A percentile compares a stretch with the other conserved stretches of the same genome.
Conservation (phyloP, 2,113 vertebrate genomes). For the Stegostoma tigrinum region DNA sequence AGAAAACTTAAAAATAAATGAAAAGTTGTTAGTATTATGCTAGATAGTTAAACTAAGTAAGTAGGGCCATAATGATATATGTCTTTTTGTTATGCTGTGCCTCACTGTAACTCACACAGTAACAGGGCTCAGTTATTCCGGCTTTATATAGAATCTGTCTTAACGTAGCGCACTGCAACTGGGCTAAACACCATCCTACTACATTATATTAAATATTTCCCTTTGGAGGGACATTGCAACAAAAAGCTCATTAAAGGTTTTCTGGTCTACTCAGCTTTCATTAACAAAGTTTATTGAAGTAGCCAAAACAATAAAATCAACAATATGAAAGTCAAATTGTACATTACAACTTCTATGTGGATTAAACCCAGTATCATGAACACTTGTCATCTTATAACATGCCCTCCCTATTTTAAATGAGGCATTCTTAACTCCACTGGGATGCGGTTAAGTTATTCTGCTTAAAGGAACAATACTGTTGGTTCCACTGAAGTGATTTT, state of each 20-base stretch:
- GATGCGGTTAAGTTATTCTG: background rate
- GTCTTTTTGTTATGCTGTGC: background rate
- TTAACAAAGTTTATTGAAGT: background rate
- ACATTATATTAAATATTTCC: background rate
- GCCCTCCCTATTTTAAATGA: background rate
- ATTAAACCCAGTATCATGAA: background rate
- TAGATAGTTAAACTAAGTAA: background rate
- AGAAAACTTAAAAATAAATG: no score
- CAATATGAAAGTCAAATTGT: background rate
- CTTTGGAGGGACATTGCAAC: background rate
- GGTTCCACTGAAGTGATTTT: background rate
- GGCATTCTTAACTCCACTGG: background rate
- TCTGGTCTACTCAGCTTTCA: background rate
- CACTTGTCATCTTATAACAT: background rate
- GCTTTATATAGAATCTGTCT: background rate
- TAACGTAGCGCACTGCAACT: background rate
- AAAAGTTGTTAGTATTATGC: background rate
- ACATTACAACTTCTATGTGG: background rate
- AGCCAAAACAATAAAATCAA: background rate
- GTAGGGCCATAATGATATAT: background rate
- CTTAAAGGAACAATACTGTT: background rate
- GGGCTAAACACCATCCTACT: background rate
- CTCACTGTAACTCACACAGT: background rate
- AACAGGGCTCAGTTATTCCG: background rate
- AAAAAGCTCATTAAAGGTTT: background rate